Evolutionary conservation across 2,113 vertebrate species (phyloP).

Genomic region (Pipra filicauda): DNA sequence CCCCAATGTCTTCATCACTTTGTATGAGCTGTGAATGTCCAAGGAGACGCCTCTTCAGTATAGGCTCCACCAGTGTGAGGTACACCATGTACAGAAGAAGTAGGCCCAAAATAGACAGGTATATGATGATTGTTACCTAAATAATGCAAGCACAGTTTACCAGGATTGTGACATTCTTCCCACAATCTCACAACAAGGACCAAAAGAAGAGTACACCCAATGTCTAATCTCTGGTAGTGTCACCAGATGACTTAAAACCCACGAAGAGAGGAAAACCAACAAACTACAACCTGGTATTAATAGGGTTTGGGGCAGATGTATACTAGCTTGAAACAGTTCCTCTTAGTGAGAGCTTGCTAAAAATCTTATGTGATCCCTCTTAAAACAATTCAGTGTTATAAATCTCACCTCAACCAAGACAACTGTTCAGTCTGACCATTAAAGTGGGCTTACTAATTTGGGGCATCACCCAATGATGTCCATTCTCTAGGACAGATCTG

Average conservation of each 20-base stretch:
- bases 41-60: slow-evolving; percentile 93
- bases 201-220: not conserved
- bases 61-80: slow-evolving; percentile 93
- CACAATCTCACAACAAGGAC: not conserved
- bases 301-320: not conserved
- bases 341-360: not conserved
- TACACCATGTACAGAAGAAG: slow-evolving; percentile 98
- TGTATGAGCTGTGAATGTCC: slow-evolving; percentile 96
- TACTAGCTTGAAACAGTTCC: not conserved
- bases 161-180: not conserved
- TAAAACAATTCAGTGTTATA: not conserved
- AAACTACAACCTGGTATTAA: not conserved
- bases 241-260: not conserved
- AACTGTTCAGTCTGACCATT: not conserved
- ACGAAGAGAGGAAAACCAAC: not conserved
- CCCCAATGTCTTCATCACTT: slow-evolving; percentile 93
- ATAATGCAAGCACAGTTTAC: slow-evolving; percentile 23
- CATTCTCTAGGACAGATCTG: not conserved
- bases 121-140: slow-evolving; percentile 95
- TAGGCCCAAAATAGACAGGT: slow-evolving; percentile 93
- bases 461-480: not conserved
- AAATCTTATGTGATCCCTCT: not conserved
- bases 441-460: not conserved
- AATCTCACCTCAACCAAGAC: not conserved
- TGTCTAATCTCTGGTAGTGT: not conserved